These are phyloP conservation scores for Sebastes alutus DNA, from an alignment of 2,797 vertebrate genomes.

Conservation along the genomic window DNA sequence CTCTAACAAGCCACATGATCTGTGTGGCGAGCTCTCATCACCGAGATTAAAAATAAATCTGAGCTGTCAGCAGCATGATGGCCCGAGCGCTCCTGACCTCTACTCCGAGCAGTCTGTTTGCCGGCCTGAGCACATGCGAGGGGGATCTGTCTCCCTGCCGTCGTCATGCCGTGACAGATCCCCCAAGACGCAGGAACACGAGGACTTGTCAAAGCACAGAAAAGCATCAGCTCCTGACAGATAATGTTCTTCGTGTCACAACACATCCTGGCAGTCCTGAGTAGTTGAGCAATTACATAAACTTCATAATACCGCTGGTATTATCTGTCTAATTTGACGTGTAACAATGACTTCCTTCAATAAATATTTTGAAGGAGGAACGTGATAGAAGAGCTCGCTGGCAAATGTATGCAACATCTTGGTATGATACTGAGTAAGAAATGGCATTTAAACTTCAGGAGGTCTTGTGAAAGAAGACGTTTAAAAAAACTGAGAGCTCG, in stretches of 20 bases:
- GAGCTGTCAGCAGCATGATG: conserved; percentile 73
- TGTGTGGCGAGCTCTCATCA: conserved; percentile 64
- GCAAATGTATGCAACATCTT: background rate
- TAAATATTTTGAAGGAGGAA: conserved; percentile 8
- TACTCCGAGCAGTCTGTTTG: conserved; percentile 43
- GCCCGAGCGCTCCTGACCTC: conserved; percentile 71
- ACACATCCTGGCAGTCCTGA: conserved; percentile 41
- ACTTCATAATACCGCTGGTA: conserved; percentile 16
- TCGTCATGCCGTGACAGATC: conserved; percentile 51
- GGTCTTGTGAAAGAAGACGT: conserved; percentile 40
- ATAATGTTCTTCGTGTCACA: conserved; percentile 66
- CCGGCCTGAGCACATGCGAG: conserved; percentile 17
- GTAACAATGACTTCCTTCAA: background rate
- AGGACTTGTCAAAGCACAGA: conserved; percentile 60
- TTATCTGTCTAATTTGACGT: conserved; percentile 29
- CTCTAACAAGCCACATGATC: conserved; percentile 75
- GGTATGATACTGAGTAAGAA: conserved; percentile 4
- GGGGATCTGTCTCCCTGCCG: conserved; percentile 36
- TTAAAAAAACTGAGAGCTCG: conserved; percentile 37
- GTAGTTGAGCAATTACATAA: conserved; percentile 39
- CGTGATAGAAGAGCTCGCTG: background rate
- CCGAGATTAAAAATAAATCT: conserved; percentile 81
- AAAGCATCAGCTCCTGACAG: conserved; percentile 58
- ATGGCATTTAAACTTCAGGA: conserved; percentile 39
- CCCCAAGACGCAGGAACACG: conserved; percentile 59